These are phyloP conservation scores for Apodemus agrarius DNA, from an alignment of 2,797 vertebrate genomes.

Conservation along the genomic window DNA sequence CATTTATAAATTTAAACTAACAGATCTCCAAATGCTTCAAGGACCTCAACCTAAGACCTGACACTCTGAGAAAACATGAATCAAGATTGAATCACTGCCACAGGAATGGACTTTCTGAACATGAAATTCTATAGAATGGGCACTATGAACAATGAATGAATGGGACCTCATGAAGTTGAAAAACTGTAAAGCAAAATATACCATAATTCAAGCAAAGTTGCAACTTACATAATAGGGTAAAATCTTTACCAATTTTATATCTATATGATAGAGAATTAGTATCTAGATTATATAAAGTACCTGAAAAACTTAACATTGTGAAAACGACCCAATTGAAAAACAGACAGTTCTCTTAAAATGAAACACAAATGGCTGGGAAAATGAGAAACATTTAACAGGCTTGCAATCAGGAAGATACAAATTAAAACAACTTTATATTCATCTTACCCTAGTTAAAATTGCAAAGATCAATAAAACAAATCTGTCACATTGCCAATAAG, in stretches of 20 bases:
- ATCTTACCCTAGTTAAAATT: background rate
- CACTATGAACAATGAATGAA: background rate
- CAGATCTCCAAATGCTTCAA: too few species aligned
- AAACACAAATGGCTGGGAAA: background rate
- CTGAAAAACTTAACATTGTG: background rate
- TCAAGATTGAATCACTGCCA: too few species aligned
- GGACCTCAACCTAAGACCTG: too few species aligned
- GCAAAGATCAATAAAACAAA: background rate
- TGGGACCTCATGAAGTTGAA: background rate
- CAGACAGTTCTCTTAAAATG: background rate
- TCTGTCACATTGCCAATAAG: too few species aligned
- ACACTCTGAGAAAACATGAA: too few species aligned
- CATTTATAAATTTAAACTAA: too few species aligned
- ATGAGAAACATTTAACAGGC: background rate
- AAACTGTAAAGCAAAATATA: background rate
- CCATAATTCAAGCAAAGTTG: background rate
- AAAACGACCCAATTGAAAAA: background rate
- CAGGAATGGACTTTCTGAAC: too few species aligned
- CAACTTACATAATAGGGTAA: background rate
- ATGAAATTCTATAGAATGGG: too few species aligned
- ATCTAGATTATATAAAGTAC: background rate
- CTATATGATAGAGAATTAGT: background rate
- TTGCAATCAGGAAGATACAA: background rate
- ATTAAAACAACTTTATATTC: background rate
- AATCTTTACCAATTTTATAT: background rate